phyloP scores from a whole-genome alignment of 1,140 invertebrate genomes.

The Bombus turneri region DNA sequence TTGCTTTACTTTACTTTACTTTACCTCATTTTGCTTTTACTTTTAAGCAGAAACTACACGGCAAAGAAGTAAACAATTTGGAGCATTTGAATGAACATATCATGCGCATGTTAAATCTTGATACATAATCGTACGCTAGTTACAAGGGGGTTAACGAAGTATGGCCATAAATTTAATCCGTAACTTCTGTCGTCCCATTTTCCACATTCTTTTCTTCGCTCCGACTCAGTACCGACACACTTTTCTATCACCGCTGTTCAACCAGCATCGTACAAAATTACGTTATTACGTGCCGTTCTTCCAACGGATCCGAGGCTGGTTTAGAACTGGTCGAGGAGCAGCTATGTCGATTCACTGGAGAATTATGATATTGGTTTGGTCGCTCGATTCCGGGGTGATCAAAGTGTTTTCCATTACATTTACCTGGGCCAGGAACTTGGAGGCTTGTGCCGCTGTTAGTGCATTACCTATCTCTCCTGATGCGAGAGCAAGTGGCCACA shows the following conservation, averaged over 20 bases:
- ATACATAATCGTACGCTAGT: too few relatives aligned
- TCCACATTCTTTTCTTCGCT: not conserved
- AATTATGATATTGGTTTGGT: constrained; percentile 39
- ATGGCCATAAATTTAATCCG: not conserved
- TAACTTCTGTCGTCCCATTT: not conserved
- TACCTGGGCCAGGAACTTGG: constrained; percentile 48
- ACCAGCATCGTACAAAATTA: not conserved
- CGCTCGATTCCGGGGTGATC: constrained; percentile 14
- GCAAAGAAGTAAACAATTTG: not conserved
- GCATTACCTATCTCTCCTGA: constrained; percentile 52
- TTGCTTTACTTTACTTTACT: not conserved
- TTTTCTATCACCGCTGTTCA: not conserved
- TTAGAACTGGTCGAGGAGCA: constrained; percentile 1
- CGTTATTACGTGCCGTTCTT: constrained; percentile 25
- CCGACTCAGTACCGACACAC: not conserved
- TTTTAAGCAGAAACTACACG: too few relatives aligned
- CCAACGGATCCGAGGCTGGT: not conserved
- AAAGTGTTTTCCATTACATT: constrained; percentile 63
- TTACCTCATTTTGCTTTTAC: not conserved
- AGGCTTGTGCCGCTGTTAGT: constrained; percentile 29
- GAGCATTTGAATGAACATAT: not conserved
- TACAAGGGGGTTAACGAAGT: not conserved
- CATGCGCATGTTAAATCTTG: too few relatives aligned
- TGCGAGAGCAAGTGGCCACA: constrained; percentile 35
- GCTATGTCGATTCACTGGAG: constrained; percentile 14